Evolutionary conservation across 2,797 vertebrate species (phyloP).

Genomic region (Chiroxiphia lanceolata): DNA sequence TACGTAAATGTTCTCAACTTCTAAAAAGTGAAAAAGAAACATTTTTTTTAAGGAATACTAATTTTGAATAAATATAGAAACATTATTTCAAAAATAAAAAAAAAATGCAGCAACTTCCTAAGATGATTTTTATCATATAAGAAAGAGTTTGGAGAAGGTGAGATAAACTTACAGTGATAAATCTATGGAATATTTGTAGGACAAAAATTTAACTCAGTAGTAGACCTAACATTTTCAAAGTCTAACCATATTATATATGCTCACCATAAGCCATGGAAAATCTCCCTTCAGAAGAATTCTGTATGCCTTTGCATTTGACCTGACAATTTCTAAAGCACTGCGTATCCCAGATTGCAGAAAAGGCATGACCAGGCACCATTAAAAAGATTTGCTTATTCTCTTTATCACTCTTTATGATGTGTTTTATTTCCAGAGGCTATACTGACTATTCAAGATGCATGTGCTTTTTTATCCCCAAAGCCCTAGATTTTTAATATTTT

Average conservation of each 20-base stretch:
- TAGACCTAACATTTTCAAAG: neutral
- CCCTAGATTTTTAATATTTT: neutral
- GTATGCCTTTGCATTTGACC: neutral
- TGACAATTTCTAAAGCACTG: neutral
- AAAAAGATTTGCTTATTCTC: neutral
- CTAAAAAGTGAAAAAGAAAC: neutral
- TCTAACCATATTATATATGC: neutral
- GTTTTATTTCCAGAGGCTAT: neutral
- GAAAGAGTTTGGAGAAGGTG: neutral
- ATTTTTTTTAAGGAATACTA: neutral
- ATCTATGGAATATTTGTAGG: neutral
- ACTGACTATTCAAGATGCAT: neutral
- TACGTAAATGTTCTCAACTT: neutral
- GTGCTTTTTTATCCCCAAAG: neutral
- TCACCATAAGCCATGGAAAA: neutral
- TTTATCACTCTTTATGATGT: neutral
- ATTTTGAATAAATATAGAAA: neutral
- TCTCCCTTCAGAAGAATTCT: neutral
- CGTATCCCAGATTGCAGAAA: neutral
- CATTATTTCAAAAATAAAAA: neutral
- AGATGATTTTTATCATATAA: neutral
- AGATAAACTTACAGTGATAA: neutral
- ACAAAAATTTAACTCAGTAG: neutral
- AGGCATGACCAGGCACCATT: neutral
- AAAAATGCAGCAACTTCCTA: neutral